Base-by-base conservation (phyloP, 1,140 invertebrate genomes). In the Ridgeia piscesae region DNA sequence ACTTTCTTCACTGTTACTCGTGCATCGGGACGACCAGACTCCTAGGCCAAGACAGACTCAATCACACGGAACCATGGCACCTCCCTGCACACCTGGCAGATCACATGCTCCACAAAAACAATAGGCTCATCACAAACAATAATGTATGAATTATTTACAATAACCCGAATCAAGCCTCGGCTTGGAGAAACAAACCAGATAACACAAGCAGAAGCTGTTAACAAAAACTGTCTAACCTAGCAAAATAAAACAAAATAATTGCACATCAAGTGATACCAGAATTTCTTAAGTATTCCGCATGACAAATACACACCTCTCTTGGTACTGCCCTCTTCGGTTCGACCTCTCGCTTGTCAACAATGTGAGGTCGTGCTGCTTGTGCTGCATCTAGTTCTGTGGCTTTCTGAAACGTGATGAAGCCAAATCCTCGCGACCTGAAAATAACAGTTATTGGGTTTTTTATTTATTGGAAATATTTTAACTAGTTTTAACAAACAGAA, bases 241-340 rank as follows among this genome's bases (percentile, higher is more conserved):
- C 58, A 21, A 77, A 21, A 77, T 77, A 21, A 77, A 1, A 77
- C 58, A 77, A 27, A 31, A 4, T 0, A 31, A 17, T 27, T 77
- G 58, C 0, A 77, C 17, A 21, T 0, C 58, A 77, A 27, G 8
- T 42, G 42, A 42, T 42, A 11, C 42, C 42, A 6, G 42, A 42
- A 11, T 42, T 21, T 77, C 27, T 21, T 77, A 77, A 77, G 27
- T 77, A 21, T 21, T 27, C 8, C 14, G 2, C 58, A 77, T 27
- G 58, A 77, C 27, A 77, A 77, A 77, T 77, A 98, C 98, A 95
- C 98, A 99, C 95, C 97, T 98, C 94, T 94, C 98, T 97, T 0
- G 99, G 99, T 88, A 99, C 98, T 14, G 99, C 99, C 94, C 99
- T 96, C 95, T 99, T 99, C 0, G 99, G 98, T 96, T 99, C 99